These are phyloP conservation scores for Vulpes lagopus DNA, from an alignment of 2,113 vertebrate species.

Conservation along the genomic window DNA sequence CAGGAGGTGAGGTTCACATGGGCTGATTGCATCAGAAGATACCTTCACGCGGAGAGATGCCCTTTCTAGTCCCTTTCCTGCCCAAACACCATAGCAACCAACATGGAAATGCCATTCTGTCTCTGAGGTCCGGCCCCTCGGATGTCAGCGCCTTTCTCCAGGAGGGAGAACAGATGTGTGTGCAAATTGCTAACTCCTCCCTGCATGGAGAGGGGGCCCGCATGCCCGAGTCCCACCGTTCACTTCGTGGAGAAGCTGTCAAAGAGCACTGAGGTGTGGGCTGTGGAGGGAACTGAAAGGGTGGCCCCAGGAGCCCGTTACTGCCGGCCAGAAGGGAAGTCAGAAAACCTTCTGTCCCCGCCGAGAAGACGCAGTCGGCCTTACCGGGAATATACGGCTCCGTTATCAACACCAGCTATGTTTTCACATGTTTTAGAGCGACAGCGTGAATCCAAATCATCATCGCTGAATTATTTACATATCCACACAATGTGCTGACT, in stretches of 20 bases:
- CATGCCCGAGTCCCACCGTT: fast-evolving
- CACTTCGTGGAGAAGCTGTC: neutral
- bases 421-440: neutral
- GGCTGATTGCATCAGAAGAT: neutral
- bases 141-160: neutral
- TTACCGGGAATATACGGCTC: fast-evolving
- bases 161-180: neutral
- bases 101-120: neutral
- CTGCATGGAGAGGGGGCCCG: neutral
- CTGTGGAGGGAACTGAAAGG: neutral
- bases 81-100: neutral
- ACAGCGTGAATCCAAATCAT: fast-evolving
- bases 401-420: fast-evolving
- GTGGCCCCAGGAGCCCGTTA: neutral
- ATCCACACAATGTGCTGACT: fast-evolving
- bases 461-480: neutral
- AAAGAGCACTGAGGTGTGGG: neutral
- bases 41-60: slow-evolving; percentile 27
- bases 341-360: fast-evolving
- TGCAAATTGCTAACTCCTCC: neutral
- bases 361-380: neutral
- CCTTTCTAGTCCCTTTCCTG: slow-evolving; percentile 19
- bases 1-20: slow-evolving; percentile 56
- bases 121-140: neutral
- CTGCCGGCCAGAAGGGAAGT: neutral